These are phyloP conservation scores for Masnerella sp. DNA, from an alignment of 2,888 invertebrate genomes.

Conservation along the genomic window DNA sequence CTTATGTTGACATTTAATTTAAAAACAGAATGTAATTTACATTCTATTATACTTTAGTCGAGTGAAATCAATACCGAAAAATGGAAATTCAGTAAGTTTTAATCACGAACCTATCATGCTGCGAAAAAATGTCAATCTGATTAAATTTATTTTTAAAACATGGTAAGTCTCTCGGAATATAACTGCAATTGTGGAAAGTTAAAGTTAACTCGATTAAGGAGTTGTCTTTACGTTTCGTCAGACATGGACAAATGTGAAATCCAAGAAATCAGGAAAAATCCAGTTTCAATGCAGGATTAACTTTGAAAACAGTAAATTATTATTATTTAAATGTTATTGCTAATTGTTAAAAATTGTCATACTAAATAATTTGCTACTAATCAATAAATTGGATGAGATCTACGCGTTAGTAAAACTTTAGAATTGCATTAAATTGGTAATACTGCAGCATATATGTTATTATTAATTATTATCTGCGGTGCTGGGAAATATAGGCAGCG, in stretches of 20 bases:
- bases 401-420: not conserved
- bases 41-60: not conserved
- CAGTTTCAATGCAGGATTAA: too few species aligned
- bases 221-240: conserved; percentile 6
- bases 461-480: conserved; percentile 18
- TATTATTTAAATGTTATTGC: too few species aligned
- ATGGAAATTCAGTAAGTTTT: conserved; percentile 1
- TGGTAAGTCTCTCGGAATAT: too few species aligned
- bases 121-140: too few species aligned
- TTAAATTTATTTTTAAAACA: too few species aligned
- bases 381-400: not conserved
- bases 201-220: not conserved
- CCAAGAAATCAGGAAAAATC: too few species aligned
- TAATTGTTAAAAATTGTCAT: too few species aligned
- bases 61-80: conserved; percentile 4
- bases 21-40: conserved; percentile 15
- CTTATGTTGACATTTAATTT: conserved; percentile 8
- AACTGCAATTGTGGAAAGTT: too few species aligned
- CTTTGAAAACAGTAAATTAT: too few species aligned
- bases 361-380: too few species aligned
- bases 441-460: not conserved
- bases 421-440: not conserved
- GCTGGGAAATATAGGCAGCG: conserved; percentile 2
- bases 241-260: not conserved
- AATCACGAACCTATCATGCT: not conserved